Conservation (phyloP, 2,113 vertebrate species). For the Grallaria varia region DNA sequence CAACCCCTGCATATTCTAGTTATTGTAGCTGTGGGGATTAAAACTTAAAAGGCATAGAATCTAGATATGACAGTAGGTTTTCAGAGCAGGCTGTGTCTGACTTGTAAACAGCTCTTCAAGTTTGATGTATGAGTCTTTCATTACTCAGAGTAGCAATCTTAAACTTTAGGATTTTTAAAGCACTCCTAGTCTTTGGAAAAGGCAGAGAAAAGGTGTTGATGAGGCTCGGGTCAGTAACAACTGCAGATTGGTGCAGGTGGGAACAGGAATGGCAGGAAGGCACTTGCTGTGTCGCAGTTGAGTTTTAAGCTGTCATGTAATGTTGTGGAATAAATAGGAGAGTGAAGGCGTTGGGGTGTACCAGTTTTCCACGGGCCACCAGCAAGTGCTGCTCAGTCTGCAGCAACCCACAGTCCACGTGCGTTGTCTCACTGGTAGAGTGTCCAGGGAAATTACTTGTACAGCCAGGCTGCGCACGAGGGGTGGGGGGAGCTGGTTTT, state of each 20-base stretch:
- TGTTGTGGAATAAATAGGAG: not conserved
- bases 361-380: not conserved
- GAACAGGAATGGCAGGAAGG: not conserved
- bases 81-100: not conserved
- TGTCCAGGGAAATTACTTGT: not conserved
- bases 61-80: not conserved
- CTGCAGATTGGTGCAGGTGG: not conserved
- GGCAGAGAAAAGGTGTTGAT: not conserved
- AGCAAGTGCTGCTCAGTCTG: not conserved
- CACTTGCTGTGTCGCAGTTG: fast-evolving
- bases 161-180: not conserved
- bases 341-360: fast-evolving
- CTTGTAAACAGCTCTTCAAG: not conserved
- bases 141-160: not conserved
- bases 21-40: not conserved
- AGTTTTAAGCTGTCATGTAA: not conserved
- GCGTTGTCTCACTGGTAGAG: not conserved
- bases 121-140: not conserved
- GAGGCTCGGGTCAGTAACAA: not conserved
- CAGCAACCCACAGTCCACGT: not conserved
- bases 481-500: not conserved
- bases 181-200: not conserved
- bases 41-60: not conserved
- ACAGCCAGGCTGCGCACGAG: fast-evolving
- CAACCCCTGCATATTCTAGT: not conserved